Percentiles rank a stretch among this genome's conserved stretches.
Evolutionary conservation across 2,888 invertebrate genomes (phyloP).

Genomic region (Anoplius nigerrimus): DNA sequence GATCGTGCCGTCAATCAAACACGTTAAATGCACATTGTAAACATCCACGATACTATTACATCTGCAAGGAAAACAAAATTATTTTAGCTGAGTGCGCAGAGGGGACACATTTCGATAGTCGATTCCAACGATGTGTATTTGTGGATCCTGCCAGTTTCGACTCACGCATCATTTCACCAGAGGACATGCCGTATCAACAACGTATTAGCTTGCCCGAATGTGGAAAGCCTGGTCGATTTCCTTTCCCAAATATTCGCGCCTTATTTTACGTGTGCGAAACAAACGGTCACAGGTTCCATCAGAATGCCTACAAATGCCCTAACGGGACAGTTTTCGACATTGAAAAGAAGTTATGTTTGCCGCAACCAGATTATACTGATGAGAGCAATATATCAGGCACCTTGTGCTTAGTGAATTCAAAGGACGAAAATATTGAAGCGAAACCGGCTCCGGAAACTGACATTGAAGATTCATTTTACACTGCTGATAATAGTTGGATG

Average conservation of each 20-base stretch:
- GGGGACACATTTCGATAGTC: conserved; percentile 63
- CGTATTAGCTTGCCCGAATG: conserved; percentile 62
- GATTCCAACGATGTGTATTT: conserved; percentile 50
- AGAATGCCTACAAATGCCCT: conserved; percentile 68
- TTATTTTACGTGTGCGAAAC: conserved; percentile 74
- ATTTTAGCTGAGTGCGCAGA: conserved; percentile 69
- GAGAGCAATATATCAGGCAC: background rate
- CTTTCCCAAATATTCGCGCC: conserved; percentile 71
- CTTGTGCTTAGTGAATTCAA: conserved; percentile 1
- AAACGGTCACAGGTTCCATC: conserved; percentile 66
- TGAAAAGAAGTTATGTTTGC: conserved; percentile 46
- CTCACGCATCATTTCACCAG: conserved; percentile 14
- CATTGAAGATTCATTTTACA: no score
- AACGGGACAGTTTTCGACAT: conserved; percentile 53
- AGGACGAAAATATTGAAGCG: background rate
- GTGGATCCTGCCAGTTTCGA: conserved; percentile 1
- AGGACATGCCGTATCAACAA: conserved; percentile 50
- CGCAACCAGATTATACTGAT: conserved; percentile 15
- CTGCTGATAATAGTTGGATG: no score
- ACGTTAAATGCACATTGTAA: conserved; percentile 72
- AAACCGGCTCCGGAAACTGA: no score
- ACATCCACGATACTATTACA: conserved; percentile 73
- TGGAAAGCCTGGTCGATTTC: conserved; percentile 67
- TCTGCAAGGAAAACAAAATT: conserved; percentile 72
- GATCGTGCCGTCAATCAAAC: conserved; percentile 42